Percentiles rank a stretch among this genome's conserved stretches.
Evolutionary conservation across 2,888 invertebrate genomes (phyloP).

Genomic region (Orthonevra nobilis): DNA sequence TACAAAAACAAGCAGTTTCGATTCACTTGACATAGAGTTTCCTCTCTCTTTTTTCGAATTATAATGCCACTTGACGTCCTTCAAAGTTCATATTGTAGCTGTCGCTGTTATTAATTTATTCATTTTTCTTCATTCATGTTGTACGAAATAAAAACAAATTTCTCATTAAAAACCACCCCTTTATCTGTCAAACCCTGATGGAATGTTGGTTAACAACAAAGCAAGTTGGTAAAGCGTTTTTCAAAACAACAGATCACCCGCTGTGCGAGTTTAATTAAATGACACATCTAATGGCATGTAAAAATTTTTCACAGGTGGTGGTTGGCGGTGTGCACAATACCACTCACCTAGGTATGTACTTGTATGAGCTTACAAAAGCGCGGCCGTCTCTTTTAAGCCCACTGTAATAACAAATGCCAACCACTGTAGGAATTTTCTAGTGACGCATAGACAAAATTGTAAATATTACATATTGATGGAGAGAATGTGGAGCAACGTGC

Average conservation of each 20-base stretch:
- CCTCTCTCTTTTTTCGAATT: too few species aligned
- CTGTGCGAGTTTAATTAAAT: conserved; percentile 50
- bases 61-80: too few species aligned
- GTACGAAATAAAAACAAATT: too few species aligned
- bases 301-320: conserved; percentile 42
- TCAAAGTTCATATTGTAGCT: too few species aligned
- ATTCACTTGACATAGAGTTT: too few species aligned
- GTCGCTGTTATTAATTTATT: too few species aligned
- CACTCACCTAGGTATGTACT: background rate
- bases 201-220: conserved; percentile 34
- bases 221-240: too few species aligned
- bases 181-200: conserved; percentile 17
- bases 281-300: conserved; percentile 43
- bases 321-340: conserved; percentile 6
- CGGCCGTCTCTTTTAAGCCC: conserved; percentile 59
- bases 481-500: background rate
- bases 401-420: conserved; percentile 32
- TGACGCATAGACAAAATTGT: conserved; percentile 2
- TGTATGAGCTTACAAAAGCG: conserved; percentile 52
- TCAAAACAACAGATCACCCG: conserved; percentile 31
- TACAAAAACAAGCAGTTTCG: too few species aligned
- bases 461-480: background rate
- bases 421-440: conserved; percentile 17
- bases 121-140: too few species aligned
- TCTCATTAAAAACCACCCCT: too few species aligned